phyloP scores from a whole-genome alignment of 2,888 invertebrate species.

The Tiphia femorata region DNA sequence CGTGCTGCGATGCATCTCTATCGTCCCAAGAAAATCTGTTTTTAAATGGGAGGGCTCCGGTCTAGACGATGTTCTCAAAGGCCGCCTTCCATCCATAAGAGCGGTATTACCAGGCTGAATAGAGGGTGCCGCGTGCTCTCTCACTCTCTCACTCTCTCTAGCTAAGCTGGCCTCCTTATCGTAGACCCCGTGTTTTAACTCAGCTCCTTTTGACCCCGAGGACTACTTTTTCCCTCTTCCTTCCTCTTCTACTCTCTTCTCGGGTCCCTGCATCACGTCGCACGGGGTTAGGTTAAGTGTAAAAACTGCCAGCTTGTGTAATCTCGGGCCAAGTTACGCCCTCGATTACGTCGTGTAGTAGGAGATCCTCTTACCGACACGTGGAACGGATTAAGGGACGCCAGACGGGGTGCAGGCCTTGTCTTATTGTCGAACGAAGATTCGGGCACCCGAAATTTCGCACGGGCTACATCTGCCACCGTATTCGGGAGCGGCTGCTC shows the following conservation, averaged over 20 bases:
- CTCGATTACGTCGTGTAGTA: conserved; percentile 10
- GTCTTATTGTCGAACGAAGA: conserved; percentile 19
- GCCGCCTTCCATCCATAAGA: conserved; percentile 7
- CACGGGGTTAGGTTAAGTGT: not conserved
- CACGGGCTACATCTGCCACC: conserved; percentile 21
- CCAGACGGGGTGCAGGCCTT: conserved; percentile 13
- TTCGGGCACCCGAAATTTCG: conserved; percentile 17
- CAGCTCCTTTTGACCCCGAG: conserved; percentile 7
- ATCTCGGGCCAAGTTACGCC: conserved; percentile 19
- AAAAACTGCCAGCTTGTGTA: conserved; percentile 20
- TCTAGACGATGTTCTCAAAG: conserved; percentile 16
- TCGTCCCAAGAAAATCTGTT: conserved; percentile 3
- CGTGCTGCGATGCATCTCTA: conserved; percentile 3
- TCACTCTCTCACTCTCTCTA: too few species aligned
- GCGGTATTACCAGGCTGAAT: conserved; percentile 7
- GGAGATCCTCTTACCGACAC: conserved; percentile 33
- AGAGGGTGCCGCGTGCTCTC: not conserved
- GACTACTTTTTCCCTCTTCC: conserved; percentile 10
- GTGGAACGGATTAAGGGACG: conserved; percentile 32
- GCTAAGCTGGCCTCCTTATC: conserved; percentile 7
- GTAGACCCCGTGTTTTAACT: not conserved
- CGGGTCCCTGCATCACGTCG: not conserved
- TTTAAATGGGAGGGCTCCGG: not conserved
- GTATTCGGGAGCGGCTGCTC: not conserved
- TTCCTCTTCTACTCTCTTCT: too few species aligned